Conservation (phyloP, 2,113 vertebrate genomes). For the Gavialis gangeticus region DNA sequence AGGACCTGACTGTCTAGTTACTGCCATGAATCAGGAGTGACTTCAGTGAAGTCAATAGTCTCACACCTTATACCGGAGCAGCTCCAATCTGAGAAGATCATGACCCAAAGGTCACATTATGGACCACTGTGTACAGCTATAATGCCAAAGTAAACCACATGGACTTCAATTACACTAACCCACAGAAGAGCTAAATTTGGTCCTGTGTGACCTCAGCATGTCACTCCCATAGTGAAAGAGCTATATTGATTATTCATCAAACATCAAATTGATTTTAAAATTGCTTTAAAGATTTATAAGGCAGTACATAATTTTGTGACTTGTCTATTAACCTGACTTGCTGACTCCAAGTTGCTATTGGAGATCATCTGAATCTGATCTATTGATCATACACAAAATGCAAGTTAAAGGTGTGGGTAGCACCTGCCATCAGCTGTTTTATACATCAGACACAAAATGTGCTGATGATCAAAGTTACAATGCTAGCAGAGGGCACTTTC, state of each 20-base stretch:
- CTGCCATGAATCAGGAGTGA: neutral
- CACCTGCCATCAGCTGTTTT: slow-evolving; percentile 45
- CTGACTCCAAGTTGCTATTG: slow-evolving; percentile 55
- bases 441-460: neutral
- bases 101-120: neutral
- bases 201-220: slow-evolving; percentile 48
- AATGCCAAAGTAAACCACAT: neutral
- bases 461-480: slow-evolving; percentile 13
- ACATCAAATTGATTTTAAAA: slow-evolving; percentile 74
- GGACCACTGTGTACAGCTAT: accelerated
- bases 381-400: slow-evolving; percentile 65
- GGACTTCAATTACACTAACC: neutral
- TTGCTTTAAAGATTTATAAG: slow-evolving; percentile 76
- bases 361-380: slow-evolving; percentile 74
- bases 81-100: neutral
- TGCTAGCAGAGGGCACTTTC: neutral
- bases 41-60: neutral
- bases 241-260: slow-evolving; percentile 67
- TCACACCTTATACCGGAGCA: neutral
- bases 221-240: slow-evolving; percentile 59
- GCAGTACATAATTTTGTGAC: slow-evolving; percentile 72
- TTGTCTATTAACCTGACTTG: slow-evolving; percentile 72
- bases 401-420: slow-evolving; percentile 1
- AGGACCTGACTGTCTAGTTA: neutral
- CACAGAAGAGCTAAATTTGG: slow-evolving; percentile 11